phyloP scores from a whole-genome alignment of 2,797 vertebrate genomes.

The Discoglossus pictus region DNA sequence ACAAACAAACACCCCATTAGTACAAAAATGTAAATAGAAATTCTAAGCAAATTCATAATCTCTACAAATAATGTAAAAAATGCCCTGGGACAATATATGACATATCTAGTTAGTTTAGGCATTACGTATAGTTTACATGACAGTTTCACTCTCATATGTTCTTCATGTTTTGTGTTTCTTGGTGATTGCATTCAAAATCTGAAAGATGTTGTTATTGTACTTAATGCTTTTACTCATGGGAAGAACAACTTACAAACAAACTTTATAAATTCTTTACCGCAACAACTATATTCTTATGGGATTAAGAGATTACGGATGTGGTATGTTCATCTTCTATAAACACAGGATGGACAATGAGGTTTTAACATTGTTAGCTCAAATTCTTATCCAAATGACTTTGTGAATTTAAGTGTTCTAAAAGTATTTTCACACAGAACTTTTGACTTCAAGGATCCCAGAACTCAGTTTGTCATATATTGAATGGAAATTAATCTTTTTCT shows the following conservation, averaged over 20 bases:
- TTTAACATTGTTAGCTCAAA: conserved; percentile 30
- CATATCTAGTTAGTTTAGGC: conserved; percentile 8
- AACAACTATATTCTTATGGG: conserved; percentile 8
- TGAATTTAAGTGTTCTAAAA: conserved; percentile 51
- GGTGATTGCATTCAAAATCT: conserved; percentile 15
- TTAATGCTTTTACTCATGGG: conserved; percentile 13
- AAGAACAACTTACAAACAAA: conserved; percentile 27
- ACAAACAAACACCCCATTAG: conserved; percentile 37
- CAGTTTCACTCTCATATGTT: background rate
- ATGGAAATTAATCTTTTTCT: too few species aligned
- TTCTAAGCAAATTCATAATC: conserved; percentile 13
- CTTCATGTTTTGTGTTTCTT: conserved; percentile 10
- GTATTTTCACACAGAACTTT: conserved; percentile 40
- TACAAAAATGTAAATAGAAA: conserved; percentile 16
- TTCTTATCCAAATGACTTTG: conserved; percentile 37
- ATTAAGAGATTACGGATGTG: conserved; percentile 29
- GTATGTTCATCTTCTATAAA: conserved; percentile 36
- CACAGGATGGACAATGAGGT: conserved; percentile 33
- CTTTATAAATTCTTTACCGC: conserved; percentile 13
- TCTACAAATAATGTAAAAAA: conserved; percentile 26
- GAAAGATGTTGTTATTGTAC: conserved; percentile 27
- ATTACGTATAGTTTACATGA: background rate
- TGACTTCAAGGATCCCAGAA: too few species aligned
- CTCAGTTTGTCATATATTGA: too few species aligned
- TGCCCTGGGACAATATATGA: background rate